Conservation (phyloP, 1,140 invertebrate species). For the Bacillus rossius region DNA sequence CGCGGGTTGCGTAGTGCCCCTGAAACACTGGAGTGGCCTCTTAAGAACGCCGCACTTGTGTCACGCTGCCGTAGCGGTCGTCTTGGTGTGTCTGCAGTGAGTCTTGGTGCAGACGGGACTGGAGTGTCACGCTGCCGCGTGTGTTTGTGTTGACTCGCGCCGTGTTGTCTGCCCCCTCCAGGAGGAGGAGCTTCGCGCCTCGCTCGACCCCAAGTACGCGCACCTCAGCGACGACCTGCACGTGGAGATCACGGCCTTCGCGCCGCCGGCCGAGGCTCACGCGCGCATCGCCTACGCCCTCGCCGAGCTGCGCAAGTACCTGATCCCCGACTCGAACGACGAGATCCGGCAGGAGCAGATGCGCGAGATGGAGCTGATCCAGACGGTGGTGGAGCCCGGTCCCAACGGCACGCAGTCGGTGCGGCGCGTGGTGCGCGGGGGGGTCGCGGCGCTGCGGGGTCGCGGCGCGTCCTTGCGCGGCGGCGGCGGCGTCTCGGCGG, state of each 20-base stretch:
- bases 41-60: no score
- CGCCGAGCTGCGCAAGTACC: conserved; percentile 66
- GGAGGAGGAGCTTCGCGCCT: conserved; percentile 84
- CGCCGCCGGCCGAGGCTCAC: conserved; percentile 87
- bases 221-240: conserved; percentile 92
- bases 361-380: conserved; percentile 57
- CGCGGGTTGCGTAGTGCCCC: no score
- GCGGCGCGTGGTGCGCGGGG: neutral
- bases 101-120: no score
- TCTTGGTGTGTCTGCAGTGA: no score
- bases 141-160: no score
- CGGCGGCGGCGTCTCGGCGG: conserved; percentile 12
- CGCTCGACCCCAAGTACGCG: conserved; percentile 85
- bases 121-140: no score
- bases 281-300: conserved; percentile 87
- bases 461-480: conserved; percentile 16
- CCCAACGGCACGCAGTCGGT: neutral
- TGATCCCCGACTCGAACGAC: conserved; percentile 67
- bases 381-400: conserved; percentile 9
- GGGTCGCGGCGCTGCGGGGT: neutral
- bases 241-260: conserved; percentile 85
- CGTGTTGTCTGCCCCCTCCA: conserved; percentile 35
- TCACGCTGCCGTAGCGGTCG: no score
- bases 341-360: conserved; percentile 74
- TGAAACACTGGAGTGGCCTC: no score